Evolutionary conservation across 2,113 vertebrate species (phyloP), one percentile per base, ranked within the genome.

Genomic region (Diphyllodes magnificus): DNA sequence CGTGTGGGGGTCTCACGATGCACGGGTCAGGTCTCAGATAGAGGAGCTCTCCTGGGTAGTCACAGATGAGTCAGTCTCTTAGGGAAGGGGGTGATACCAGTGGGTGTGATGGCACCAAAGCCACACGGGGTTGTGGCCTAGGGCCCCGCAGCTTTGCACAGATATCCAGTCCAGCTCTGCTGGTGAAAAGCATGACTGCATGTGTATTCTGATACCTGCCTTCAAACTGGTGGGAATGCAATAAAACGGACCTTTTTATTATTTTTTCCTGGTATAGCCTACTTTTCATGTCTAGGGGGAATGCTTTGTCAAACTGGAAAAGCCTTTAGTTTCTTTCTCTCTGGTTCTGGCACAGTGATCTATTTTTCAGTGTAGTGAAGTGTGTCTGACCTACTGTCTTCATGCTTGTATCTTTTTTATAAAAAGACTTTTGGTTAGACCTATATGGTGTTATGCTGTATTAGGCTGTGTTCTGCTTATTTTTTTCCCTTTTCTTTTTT

Each of bases 61-160:
- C 51, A 14, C 40, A 49, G 33, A 14, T 40, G 35, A 53, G 14
- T 47, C 24, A 28, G 2, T 39, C 33, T 75, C 6, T 39, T 10
- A 6, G 57, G 35, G 57, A 50, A 50, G 39, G 16, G 49, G 31
- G 24, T 37, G 47, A 54, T 1, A 4, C 14, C 54, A 44, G 33
- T 1, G 11, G 45, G 7, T 0, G 1, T 64, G 49, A 7, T 71
- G 23, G 9, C n/a, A 71, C 39, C 18, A 35, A 56, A 89, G 25
- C 39, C 64, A 10, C 24, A 2, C 0, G 1, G 7, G 15, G 5
- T 37, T 70, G 33, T 49, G 39, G 31, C 11, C 31, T 17, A 2
- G 30, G 21, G 6, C 13, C 19, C 37, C 27, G 30, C 18, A 79
- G 40, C 40, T 89, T 40, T 59, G 19, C 24, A 23, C 28, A n/a